phyloP scores from a whole-genome alignment of 2,797 vertebrate genomes.

The Cottoperca gobio region DNA sequence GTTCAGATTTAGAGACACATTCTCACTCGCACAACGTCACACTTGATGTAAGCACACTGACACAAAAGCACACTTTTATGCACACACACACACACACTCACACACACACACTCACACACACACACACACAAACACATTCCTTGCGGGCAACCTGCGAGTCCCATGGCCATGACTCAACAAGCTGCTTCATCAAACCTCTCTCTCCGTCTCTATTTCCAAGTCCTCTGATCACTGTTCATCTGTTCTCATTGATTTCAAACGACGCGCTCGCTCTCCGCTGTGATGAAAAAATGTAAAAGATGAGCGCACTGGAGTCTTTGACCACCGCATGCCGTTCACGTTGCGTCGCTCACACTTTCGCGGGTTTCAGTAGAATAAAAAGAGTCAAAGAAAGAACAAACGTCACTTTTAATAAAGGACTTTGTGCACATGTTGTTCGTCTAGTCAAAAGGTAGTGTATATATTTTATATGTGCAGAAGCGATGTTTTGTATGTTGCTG shows the following conservation, averaged over 20 bases:
- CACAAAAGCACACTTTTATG: conserved; percentile 64
- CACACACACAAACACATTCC: conserved; percentile 40
- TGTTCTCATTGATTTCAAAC: conserved; percentile 25
- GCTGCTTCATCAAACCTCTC: conserved; percentile 58
- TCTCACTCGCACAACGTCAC: conserved; percentile 34
- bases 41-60: conserved; percentile 71
- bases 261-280: conserved; percentile 19
- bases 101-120: conserved; percentile 15
- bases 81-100: conserved; percentile 15
- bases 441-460: conserved; percentile 65
- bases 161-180: conserved; percentile 68
- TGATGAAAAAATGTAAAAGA: conserved; percentile 32
- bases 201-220: neutral
- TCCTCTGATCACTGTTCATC: conserved; percentile 32
- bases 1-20: conserved; percentile 45
- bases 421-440: conserved; percentile 67
- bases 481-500: conserved; percentile 53
- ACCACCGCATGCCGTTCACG: conserved; percentile 50
- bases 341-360: conserved; percentile 43
- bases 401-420: conserved; percentile 49
- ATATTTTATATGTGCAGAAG: conserved; percentile 70
- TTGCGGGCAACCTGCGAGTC: conserved; percentile 60
- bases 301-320: neutral
- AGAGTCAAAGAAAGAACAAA: conserved; percentile 33
- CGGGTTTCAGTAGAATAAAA: conserved; percentile 48